Percentiles rank a stretch among this genome's conserved stretches.
These are phyloP conservation scores for Amblyopsis rosae DNA, from an alignment of 2,113 vertebrate species.

Conservation along the genomic window DNA sequence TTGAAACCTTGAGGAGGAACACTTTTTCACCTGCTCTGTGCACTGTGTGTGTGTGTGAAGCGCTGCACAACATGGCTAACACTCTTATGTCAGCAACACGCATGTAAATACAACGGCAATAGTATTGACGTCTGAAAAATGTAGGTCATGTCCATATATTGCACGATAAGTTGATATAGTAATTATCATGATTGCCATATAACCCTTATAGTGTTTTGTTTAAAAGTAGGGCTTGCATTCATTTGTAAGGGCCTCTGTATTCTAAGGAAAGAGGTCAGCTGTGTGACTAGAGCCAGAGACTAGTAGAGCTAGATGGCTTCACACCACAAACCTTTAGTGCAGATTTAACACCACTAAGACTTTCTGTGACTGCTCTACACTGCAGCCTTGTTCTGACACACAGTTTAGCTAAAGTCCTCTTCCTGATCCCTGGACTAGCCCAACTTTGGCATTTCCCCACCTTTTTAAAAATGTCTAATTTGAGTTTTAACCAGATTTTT, in stretches of 20 bases:
- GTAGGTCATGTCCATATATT: too few species aligned
- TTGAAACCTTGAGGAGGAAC: too few species aligned
- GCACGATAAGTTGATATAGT: too few species aligned
- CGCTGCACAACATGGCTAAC: too few species aligned
- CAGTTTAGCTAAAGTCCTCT: constrained; percentile 34
- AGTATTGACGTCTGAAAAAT: too few species aligned
- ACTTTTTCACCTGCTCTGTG: too few species aligned
- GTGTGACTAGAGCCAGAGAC: constrained; percentile 18
- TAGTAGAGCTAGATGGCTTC: constrained; percentile 25
- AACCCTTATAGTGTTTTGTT: neutral
- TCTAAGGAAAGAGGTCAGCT: constrained; percentile 19
- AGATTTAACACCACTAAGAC: constrained; percentile 40
- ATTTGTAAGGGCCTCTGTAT: neutral
- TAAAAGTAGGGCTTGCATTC: neutral
- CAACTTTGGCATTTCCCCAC: neutral
- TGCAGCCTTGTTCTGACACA: constrained; percentile 61
- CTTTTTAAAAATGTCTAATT: too few species aligned
- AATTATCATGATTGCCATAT: too few species aligned
- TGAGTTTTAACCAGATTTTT: too few species aligned
- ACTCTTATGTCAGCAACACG: too few species aligned
- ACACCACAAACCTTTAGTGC: constrained; percentile 36
- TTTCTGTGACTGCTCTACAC: constrained; percentile 58
- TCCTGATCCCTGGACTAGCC: neutral
- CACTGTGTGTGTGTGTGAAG: neutral
- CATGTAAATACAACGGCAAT: too few species aligned